Base-by-base conservation (phyloP, 2,113 vertebrate genomes). In the Pachypanchax playfairii region DNA sequence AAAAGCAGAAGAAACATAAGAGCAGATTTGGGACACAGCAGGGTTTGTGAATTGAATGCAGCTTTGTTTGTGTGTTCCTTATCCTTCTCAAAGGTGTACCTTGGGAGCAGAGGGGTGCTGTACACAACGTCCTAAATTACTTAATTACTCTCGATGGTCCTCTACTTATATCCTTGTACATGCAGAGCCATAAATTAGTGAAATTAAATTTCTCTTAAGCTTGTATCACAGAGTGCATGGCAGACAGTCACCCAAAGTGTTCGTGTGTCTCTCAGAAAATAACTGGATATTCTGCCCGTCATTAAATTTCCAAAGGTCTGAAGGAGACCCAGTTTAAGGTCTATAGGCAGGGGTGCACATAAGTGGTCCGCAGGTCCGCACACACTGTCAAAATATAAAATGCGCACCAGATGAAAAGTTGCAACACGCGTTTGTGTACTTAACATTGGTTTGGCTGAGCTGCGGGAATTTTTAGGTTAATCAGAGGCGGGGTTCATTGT, bases 1-100 rank as follows among this genome's bases (percentile, higher is more conserved):
- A 70, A 82, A 87, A 82, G 69, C 50, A 21, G 62, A 73, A 58
- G 64, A 79, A 83, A 84, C 66, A 83, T 78, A 35, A 71, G 79
- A n/a, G 60, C 73, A 71, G 79, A 82, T 82, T 86, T 76, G 72
- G 69, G 66, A 63, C 61, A 0, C 71, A 0, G 64, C 7, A 2
- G 73, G 79, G 64, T 56, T 66, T 38, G 11, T 17, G 62, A 50
- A 66, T 70, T 73, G 57, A 48, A 68, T 7, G 20, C 62, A 21
- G 73, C 52, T 65, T 72, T 56, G 70, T 77, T 73, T 81, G 73
- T 75, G 74, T 73, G 52, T 54, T 77, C 59, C 25, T 66, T 58
- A 42, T 79, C 73, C 51, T 76, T 63, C n/a, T 77, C 46, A 69
- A 65, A 76, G 58, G 31, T 28, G 31, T 35, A 65, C 61, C 70